phyloP scores from a whole-genome alignment of 1,140 invertebrate genomes.

The Leptinotarsa defecta region DNA sequence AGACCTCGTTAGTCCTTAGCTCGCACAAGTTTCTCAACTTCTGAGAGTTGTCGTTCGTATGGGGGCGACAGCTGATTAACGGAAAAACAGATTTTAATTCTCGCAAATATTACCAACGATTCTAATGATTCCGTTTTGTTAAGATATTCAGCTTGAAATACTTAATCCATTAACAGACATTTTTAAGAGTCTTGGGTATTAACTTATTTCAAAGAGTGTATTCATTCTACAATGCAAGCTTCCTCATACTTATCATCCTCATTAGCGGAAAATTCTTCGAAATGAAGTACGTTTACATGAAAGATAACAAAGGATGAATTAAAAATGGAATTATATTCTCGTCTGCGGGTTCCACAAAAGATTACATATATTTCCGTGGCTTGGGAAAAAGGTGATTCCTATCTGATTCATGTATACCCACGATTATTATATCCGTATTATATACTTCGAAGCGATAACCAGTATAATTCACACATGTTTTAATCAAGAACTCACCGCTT shows the following conservation, averaged over 20 bases:
- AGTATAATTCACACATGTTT: constrained; percentile 4
- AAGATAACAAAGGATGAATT: constrained; percentile 6
- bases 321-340: constrained; percentile 9
- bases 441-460: background rate
- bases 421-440: background rate
- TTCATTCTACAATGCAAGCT: background rate
- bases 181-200: no score
- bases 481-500: background rate
- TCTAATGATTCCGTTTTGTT: no score
- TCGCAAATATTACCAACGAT: no score
- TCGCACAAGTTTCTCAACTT: no score
- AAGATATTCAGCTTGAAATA: no score
- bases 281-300: constrained; percentile 3
- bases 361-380: background rate
- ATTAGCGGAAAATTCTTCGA: background rate
- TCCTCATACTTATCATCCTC: background rate
- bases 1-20: no score
- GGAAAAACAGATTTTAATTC: no score
- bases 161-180: no score
- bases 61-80: no score
- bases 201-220: no score
- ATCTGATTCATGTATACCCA: background rate
- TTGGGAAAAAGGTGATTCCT: background rate
- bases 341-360: background rate
- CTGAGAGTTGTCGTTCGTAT: no score